Conservation (phyloP, 2,888 invertebrate species). For the Lepidonotus clava region DNA sequence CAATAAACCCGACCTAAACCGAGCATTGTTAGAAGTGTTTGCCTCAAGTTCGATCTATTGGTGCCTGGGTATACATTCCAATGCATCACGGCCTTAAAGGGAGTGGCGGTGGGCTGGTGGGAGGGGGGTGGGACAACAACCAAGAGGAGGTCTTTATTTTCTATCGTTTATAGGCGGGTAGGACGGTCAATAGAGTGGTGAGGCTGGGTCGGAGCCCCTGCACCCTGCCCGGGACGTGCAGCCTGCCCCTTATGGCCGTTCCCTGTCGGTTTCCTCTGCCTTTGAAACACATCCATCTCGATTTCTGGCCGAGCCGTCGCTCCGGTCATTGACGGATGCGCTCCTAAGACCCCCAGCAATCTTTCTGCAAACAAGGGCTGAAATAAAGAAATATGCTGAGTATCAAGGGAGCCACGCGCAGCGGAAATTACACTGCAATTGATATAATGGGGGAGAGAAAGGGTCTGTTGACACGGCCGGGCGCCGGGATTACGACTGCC, state of each 20-base stretch:
- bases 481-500: slow-evolving; percentile 36
- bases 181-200: background rate
- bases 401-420: slow-evolving; percentile 51
- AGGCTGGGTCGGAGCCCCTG: background rate
- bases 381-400: slow-evolving; percentile 50
- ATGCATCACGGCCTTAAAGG: no score
- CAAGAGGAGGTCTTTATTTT: background rate
- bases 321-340: slow-evolving; percentile 45
- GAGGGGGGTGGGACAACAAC: background rate
- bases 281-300: slow-evolving; percentile 49
- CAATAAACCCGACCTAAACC: background rate
- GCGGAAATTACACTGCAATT: slow-evolving; percentile 52
- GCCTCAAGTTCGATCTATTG: no score
- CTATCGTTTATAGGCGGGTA: background rate
- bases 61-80: slow-evolving; percentile 12
- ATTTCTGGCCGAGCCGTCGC: slow-evolving; percentile 42
- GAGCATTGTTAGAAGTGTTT: no score
- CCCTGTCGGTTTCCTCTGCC: slow-evolving; percentile 37
- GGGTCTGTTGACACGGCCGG: slow-evolving; percentile 38
- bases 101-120: no score
- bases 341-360: slow-evolving; percentile 45
- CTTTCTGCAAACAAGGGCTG: slow-evolving; percentile 47
- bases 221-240: slow-evolving; percentile 22
- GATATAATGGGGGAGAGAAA: slow-evolving; percentile 50
- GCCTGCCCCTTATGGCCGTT: slow-evolving; percentile 41